These are phyloP conservation scores for Ophiodon elongatus DNA, from an alignment of 2,113 vertebrate species.

Conservation along the genomic window DNA sequence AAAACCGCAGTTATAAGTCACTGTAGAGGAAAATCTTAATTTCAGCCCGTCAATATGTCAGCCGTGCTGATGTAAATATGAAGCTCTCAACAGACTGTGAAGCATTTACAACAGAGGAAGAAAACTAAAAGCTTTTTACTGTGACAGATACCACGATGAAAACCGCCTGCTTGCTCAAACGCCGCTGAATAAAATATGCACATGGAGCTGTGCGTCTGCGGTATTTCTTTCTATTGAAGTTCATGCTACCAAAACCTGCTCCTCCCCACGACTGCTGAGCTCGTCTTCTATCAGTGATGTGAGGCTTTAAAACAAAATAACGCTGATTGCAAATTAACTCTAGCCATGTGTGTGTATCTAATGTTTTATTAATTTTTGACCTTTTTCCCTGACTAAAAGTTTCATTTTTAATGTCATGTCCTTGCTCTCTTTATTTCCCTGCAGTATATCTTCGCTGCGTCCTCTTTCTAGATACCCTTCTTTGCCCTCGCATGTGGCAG, in stretches of 20 bases:
- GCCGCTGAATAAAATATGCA: conserved; percentile 34
- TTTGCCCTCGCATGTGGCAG: not conserved
- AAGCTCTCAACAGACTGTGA: conserved; percentile 15
- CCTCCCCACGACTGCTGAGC: not conserved
- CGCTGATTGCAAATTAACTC: conserved; percentile 19
- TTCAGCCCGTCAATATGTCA: conserved; percentile 38
- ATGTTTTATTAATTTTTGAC: conserved; percentile 67
- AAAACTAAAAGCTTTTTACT: conserved; percentile 25
- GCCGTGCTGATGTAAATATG: not conserved
- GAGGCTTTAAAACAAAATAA: not conserved
- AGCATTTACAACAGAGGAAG: conserved; percentile 16
- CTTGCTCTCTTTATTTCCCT: conserved; percentile 9
- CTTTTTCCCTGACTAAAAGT: conserved; percentile 38
- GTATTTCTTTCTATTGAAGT: conserved; percentile 5
- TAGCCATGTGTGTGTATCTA: not conserved
- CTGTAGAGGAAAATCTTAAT: conserved; percentile 13
- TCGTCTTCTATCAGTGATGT: conserved; percentile 1
- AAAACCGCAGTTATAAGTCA: not conserved
- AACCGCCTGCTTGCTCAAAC: conserved; percentile 17
- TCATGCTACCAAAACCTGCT: conserved; percentile 5
- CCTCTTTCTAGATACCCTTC: not conserved
- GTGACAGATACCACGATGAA: conserved; percentile 34
- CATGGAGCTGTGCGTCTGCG: not conserved
- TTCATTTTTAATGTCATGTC: conserved; percentile 56
- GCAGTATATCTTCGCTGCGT: conserved; percentile 7